Evolutionary conservation across 2,888 invertebrate genomes (phyloP), one percentile per base, ranked within the genome.

Genomic region (Neelides folsomi): DNA sequence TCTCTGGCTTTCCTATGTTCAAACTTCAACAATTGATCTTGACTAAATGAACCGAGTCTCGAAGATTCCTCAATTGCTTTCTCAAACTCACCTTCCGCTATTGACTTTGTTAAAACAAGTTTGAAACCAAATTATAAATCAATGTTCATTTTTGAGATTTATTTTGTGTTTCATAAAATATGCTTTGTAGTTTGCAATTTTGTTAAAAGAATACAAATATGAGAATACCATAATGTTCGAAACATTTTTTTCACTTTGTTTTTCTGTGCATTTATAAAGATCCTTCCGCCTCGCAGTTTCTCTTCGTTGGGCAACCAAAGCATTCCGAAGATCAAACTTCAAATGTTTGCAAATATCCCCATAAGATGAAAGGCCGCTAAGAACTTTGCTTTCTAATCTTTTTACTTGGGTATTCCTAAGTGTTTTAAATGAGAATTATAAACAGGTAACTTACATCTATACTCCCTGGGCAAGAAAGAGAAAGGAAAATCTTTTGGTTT

Each of bases 11-110:
- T 49, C 41, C 55, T 55, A 10, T 55, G 51, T 40, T 58, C 58
- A 47, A 58, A 58, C 36, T 58, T 53, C 13, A 53, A 35, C 5
- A 58, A 43, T 48, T 55, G 53, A 10, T 55, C 55, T 43, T 55
- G 44, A 2, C 46, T 49, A 6, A 55, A 40, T 5, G 42, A 36
- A 36, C 50, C 51, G 2, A 55, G 34, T 15, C 49, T 16, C 1
- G 52, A 47, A 7, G 52, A 50, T 50, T 58, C 55, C 9, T 49
- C 54, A 6, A 50, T 19, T 8, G 53, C 53, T 36, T 52, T 46
- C 43, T 58, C 58, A 1, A 49, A 41, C 8, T 55, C 53, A 13
- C 49, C 42, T 44, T 50, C 44, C 4, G 58, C 52, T n/a, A 55
- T 49, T 15, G 12, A 15, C 55, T 56, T 9, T 12, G 27, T 27